Conservation (phyloP, 2,113 vertebrate genomes). For the Cephalopholis sonnerati region DNA sequence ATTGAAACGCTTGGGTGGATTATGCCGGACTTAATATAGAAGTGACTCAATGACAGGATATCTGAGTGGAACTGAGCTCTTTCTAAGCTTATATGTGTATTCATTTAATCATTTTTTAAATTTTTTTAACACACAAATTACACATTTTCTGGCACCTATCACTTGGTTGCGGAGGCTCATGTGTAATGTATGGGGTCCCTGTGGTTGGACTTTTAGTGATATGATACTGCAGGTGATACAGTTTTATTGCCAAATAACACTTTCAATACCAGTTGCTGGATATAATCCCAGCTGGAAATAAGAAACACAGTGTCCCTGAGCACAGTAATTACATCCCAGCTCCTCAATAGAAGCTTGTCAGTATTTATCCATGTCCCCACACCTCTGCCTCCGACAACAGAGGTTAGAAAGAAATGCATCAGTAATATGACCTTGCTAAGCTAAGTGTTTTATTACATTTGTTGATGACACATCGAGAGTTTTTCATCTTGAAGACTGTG, state of each 20-base stretch:
- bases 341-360: neutral
- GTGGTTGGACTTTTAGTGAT: neutral
- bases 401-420: slow-evolving; percentile 10
- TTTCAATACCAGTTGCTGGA: neutral
- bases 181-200: neutral
- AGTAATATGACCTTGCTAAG: neutral
- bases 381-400: neutral
- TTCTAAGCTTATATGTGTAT: neutral
- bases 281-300: neutral
- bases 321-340: neutral
- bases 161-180: neutral
- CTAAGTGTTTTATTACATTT: neutral
- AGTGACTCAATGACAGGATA: slow-evolving; percentile 26
- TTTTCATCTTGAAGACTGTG: neutral
- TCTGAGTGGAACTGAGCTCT: slow-evolving; percentile 13
- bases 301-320: neutral
- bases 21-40: slow-evolving; percentile 30
- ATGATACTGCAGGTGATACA: neutral
- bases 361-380: neutral
- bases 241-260: neutral
- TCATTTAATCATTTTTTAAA: neutral
- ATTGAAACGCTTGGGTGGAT: slow-evolving; percentile 62
- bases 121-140: neutral
- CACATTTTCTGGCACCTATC: neutral
- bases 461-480: neutral